Evolutionary conservation across 2,113 vertebrate species (phyloP).

Genomic region (Protomyctophum bolini): DNA sequence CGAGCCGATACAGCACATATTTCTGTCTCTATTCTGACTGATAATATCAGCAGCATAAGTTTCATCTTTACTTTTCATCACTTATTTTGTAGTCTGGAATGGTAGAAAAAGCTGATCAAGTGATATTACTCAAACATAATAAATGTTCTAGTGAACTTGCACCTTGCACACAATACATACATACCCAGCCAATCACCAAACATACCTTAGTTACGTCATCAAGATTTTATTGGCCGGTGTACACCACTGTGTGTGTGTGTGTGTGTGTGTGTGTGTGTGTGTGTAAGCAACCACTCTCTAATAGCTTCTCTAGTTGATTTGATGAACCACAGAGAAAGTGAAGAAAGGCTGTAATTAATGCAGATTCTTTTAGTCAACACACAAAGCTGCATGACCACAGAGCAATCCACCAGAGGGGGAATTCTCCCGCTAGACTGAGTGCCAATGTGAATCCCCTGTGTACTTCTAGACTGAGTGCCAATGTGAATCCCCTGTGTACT

Average conservation of each 20-base stretch:
- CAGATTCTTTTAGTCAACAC: constrained; percentile 73
- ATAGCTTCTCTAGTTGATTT: constrained; percentile 63
- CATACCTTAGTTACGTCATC: no score
- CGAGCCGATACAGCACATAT: no score
- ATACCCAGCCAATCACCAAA: no score
- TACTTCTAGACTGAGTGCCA: constrained; percentile 76
- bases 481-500: constrained; percentile 73
- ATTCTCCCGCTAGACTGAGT: constrained; percentile 74
- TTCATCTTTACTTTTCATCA: no score
- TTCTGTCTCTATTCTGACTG: no score
- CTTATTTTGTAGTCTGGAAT: no score
- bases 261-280: constrained; percentile 4
- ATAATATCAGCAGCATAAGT: no score
- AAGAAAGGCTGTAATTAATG: constrained; percentile 75
- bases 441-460: constrained; percentile 74
- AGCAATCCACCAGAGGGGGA: constrained; percentile 68
- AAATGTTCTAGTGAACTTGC: no score
- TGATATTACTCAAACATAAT: no score
- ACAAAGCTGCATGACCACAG: constrained; percentile 71
- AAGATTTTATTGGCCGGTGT: no score
- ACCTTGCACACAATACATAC: no score
- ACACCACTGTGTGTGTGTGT: background rate
- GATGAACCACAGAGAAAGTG: constrained; percentile 51
- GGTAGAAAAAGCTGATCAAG: no score
- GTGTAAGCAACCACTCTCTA: constrained; percentile 21